Evolutionary conservation across 2,888 invertebrate species (phyloP).

Genomic region (Kryphioiulus occultus): DNA sequence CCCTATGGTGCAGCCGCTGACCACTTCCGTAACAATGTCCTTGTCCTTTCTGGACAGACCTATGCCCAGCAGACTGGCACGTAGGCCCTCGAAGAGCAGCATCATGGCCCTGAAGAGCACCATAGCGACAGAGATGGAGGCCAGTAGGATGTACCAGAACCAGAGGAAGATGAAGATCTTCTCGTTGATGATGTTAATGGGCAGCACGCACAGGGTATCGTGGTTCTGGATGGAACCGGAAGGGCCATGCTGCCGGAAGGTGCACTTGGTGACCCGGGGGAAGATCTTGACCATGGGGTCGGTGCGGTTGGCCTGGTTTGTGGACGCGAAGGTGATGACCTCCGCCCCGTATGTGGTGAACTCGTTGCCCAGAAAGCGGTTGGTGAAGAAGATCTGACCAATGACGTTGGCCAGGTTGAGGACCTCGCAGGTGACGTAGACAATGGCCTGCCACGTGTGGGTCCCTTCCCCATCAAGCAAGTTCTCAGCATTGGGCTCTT

Average conservation of each 20-base stretch:
- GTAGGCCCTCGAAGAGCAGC: slow-evolving; percentile 71
- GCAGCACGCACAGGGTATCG: slow-evolving; percentile 58
- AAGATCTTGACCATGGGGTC: slow-evolving; percentile 58
- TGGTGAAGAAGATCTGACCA: slow-evolving; percentile 59
- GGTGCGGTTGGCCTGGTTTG: slow-evolving; percentile 57
- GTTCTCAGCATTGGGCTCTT: background rate
- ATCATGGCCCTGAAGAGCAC: slow-evolving; percentile 71
- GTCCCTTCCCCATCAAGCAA: background rate
- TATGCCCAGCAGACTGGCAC: slow-evolving; percentile 78
- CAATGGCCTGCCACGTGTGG: slow-evolving; percentile 43
- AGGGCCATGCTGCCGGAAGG: slow-evolving; percentile 57
- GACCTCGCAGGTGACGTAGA: slow-evolving; percentile 55
- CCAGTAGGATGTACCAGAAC: slow-evolving; percentile 60
- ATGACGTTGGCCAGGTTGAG: slow-evolving; percentile 59
- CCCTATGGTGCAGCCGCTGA: slow-evolving; percentile 66
- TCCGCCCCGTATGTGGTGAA: slow-evolving; percentile 59
- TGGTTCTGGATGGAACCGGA: slow-evolving; percentile 56
- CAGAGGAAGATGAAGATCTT: slow-evolving; percentile 57
- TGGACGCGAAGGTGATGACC: slow-evolving; percentile 57
- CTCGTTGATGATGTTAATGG: slow-evolving; percentile 59
- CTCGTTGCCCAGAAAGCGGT: slow-evolving; percentile 58
- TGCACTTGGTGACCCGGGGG: slow-evolving; percentile 58
- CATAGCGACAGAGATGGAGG: slow-evolving; percentile 56
- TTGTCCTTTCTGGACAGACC: slow-evolving; percentile 76
- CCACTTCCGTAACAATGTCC: slow-evolving; percentile 77